These are phyloP conservation scores for Zosterops pallidus DNA, from an alignment of 2,113 vertebrate species.

Conservation along the genomic window DNA sequence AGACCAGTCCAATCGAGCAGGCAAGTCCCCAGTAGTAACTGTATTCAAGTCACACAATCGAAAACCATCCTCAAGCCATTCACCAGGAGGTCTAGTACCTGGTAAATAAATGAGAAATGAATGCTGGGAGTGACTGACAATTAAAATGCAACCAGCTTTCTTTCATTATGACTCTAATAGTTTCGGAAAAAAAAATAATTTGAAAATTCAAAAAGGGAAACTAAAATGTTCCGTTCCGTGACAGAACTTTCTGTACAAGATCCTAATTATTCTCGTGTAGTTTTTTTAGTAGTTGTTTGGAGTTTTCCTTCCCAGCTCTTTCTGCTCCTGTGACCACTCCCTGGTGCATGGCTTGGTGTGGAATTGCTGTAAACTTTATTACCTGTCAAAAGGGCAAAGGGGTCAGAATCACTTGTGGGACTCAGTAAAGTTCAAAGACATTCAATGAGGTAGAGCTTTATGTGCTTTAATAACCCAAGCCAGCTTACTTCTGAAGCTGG, in stretches of 20 bases:
- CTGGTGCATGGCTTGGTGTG: conserved; percentile 97
- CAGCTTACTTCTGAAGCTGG: conserved; percentile 81
- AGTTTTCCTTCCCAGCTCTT: conserved; percentile 77
- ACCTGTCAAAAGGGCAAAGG: conserved; percentile 96
- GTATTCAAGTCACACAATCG: conserved; percentile 79
- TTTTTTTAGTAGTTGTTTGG: conserved; percentile 20
- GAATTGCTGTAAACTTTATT: conserved; percentile 99
- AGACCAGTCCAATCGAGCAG: conserved; percentile 99
- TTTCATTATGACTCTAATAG: conserved; percentile 72
- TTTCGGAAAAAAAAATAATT: conserved; percentile 25
- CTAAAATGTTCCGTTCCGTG: not conserved
- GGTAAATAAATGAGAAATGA: conserved; percentile 84
- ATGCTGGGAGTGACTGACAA: conserved; percentile 68
- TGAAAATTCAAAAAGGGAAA: not conserved
- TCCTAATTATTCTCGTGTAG: conserved; percentile 59
- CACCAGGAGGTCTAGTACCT: conserved; percentile 81
- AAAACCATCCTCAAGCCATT: conserved; percentile 84
- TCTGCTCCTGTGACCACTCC: conserved; percentile 81
- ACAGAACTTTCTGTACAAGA: conserved; percentile 3
- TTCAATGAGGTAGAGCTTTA: conserved; percentile 86
- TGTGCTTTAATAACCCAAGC: conserved; percentile 90
- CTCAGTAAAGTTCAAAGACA: conserved; percentile 98
- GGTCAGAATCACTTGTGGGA: conserved; percentile 93
- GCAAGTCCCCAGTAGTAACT: conserved; percentile 90
- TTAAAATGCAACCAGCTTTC: conserved; percentile 66